phyloP scores from a whole-genome alignment of 2,797 vertebrate genomes.

The Cryptoblepharus egeriae region DNA sequence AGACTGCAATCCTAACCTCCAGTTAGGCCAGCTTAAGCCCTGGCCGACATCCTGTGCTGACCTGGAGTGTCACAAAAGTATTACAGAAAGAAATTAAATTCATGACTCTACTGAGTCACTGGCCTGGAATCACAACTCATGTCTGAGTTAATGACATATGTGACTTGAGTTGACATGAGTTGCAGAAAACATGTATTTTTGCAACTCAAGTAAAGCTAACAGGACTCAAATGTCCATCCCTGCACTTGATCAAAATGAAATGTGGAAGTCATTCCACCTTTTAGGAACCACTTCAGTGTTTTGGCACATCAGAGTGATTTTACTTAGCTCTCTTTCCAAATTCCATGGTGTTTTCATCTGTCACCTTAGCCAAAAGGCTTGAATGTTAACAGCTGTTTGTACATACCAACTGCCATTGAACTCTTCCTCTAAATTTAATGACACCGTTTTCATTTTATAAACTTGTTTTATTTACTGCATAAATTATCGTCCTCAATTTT shows the following conservation, averaged over 20 bases:
- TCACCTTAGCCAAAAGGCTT: neutral
- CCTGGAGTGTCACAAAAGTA: too few species aligned
- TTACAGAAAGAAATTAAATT: too few species aligned
- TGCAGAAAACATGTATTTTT: too few species aligned
- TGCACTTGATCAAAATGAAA: neutral
- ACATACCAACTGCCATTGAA: neutral
- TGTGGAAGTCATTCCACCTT: neutral
- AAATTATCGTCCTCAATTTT: slow-evolving; percentile 25
- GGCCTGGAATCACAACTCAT: too few species aligned
- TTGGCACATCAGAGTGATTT: neutral
- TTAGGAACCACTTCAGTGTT: neutral
- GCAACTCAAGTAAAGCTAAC: too few species aligned
- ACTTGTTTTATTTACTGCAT: slow-evolving; percentile 5
- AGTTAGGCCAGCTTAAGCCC: too few species aligned
- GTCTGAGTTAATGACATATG: too few species aligned
- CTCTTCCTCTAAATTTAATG: neutral
- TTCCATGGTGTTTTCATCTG: neutral
- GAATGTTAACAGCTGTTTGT: neutral
- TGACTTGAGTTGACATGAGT: too few species aligned
- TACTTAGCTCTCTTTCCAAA: neutral
- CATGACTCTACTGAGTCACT: too few species aligned
- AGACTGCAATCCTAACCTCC: too few species aligned
- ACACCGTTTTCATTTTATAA: neutral
- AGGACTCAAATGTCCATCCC: too few species aligned
- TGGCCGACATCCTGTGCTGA: too few species aligned